Percentiles rank a stretch among this genome's conserved stretches.
phyloP scores from a whole-genome alignment of 1,140 invertebrate genomes.

The Drosophila bocki region DNA sequence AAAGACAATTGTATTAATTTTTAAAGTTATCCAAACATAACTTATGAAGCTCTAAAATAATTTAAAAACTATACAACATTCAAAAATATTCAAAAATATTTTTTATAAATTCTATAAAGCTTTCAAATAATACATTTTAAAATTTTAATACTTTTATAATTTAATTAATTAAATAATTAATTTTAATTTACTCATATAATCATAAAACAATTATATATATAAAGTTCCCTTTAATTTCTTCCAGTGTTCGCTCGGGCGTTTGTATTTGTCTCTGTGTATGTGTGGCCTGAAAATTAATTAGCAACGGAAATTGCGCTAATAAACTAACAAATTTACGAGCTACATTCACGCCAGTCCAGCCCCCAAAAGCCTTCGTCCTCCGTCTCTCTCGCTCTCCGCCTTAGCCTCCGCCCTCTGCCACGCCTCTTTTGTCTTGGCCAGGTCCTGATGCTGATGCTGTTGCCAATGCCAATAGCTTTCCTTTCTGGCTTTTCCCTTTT shows the following conservation, averaged over 20 bases:
- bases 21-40: too few relatives aligned
- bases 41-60: too few relatives aligned
- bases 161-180: background rate
- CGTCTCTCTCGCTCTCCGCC: background rate
- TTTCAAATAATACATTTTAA: too few relatives aligned
- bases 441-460: constrained; percentile 31
- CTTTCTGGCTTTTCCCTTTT: constrained; percentile 30
- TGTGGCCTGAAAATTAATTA: constrained; percentile 81
- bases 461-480: constrained; percentile 38
- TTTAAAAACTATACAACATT: too few relatives aligned
- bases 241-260: constrained; percentile 14
- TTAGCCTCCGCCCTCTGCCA: constrained; percentile 1
- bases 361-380: constrained; percentile 9
- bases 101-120: too few relatives aligned
- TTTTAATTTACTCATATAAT: background rate
- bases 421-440: constrained; percentile 12
- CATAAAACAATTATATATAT: background rate
- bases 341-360: constrained; percentile 69
- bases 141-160: too few relatives aligned
- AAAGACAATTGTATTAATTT: too few relatives aligned
- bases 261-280: constrained; percentile 59
- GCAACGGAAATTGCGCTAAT: constrained; percentile 83
- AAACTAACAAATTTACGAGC: constrained; percentile 84
- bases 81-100: too few relatives aligned
- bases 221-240: constrained; percentile 1